Base-by-base conservation (phyloP, 2,888 invertebrate genomes). In the Phasia obesa region DNA sequence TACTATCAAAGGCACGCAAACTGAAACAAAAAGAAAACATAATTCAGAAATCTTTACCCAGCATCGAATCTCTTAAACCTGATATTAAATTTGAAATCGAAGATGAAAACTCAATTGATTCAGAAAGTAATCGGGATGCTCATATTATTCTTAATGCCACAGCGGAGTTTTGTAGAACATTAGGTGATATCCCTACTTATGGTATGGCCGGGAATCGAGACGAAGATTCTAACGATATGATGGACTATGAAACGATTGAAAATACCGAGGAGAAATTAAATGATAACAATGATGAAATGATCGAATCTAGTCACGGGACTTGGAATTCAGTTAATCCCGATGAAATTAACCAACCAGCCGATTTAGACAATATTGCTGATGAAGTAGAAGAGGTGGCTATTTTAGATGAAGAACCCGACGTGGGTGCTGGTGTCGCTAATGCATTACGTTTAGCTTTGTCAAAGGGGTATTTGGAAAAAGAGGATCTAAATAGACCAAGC, bases 131-230 rank as follows among this genome's bases (percentile, higher is more conserved):
- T 77, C 84, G 85, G 6, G 88, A 93, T 65, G 92, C 92, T 3
- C 93, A 93, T 86, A 98, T 98, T 88, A 94, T 96, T 76, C 92
- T 99, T 73, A 98, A 99, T 92, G 95, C 97, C 0, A 98, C 98
- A 0, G 98, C 98, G 0, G 99, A 99, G 93, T 99, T 99, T 92
- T 99, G 99, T 89, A 94, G 98, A 87, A 97, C 98, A 57, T 93
- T 99, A 7, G 98, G 98, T 0, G 98, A 98, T 90, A 98, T 98
- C 88, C 98, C 98, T 75, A 98, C 98, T 0, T 98, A 98, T 90
- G 98, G 97, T 17, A 95, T 95, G 90, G 95, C 97, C 21, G 97
- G 97, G 38, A 97, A 98, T 92, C 93, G 97, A 38, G 97, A 97
- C 88, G 96, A 96, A 88, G 96, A 95, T 86, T 94, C 94, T 71